phyloP scores from a whole-genome alignment of 2,113 vertebrate genomes.

The Ictalurus furcatus region DNA sequence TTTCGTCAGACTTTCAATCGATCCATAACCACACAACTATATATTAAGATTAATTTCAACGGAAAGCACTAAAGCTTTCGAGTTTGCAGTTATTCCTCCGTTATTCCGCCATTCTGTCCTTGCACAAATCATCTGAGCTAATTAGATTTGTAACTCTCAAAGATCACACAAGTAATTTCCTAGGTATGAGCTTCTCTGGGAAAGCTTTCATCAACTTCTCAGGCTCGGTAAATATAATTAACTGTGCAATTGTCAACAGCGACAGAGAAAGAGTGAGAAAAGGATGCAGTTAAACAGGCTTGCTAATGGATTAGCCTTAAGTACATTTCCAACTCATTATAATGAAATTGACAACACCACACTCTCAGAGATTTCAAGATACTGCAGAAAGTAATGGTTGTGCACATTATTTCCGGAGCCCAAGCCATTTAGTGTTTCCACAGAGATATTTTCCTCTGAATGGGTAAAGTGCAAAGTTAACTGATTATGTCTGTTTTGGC shows the following conservation, averaged over 20 bases:
- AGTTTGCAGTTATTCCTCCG: not conserved
- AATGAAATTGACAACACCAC: not conserved
- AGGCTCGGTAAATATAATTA: slow-evolving; percentile 13
- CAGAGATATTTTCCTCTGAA: not conserved
- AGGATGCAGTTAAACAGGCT: not conserved
- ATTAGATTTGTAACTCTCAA: not conserved
- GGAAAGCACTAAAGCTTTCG: not conserved
- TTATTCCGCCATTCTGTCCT: too few species aligned
- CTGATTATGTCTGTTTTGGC: not conserved
- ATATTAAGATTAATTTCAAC: not conserved
- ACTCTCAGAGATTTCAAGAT: not conserved
- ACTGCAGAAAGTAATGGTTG: not conserved
- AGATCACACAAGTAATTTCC: not conserved
- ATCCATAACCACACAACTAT: not conserved
- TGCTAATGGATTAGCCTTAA: not conserved
- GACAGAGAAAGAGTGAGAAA: not conserved
- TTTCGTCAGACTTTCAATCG: too few species aligned
- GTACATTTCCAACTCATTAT: not conserved
- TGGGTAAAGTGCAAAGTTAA: not conserved
- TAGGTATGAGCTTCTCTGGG: not conserved
- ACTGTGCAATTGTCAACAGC: not conserved
- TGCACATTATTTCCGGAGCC: not conserved
- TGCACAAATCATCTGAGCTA: too few species aligned
- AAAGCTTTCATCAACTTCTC: not conserved
- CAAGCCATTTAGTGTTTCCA: not conserved